A percentile compares a stretch with the other conserved stretches of the same genome.
phyloP scores from a whole-genome alignment of 2,888 invertebrate species.

The Blomia tropicalis region DNA sequence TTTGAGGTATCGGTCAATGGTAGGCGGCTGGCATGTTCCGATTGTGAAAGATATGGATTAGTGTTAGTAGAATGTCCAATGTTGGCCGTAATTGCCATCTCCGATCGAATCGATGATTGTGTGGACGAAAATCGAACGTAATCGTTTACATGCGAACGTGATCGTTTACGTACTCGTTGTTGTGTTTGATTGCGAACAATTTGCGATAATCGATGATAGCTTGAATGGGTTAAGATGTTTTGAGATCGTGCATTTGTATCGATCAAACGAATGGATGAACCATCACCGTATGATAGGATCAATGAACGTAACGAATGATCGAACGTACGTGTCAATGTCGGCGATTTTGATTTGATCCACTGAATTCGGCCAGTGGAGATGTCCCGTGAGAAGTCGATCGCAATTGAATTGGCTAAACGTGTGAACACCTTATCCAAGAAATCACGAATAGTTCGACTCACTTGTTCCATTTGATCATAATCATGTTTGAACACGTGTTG shows the following conservation, averaged over 20 bases:
- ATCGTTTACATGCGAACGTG: background rate
- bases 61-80: background rate
- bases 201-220: background rate
- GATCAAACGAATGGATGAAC: background rate
- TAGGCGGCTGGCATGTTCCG: conserved; percentile 6
- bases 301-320: background rate
- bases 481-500: background rate
- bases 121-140: background rate
- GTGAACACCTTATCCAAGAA: background rate
- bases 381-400: too few relatives aligned
- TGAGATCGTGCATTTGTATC: background rate
- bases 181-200: background rate
- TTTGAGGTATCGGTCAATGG: background rate
- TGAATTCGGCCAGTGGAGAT: background rate
- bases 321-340: background rate
- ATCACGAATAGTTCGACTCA: background rate
- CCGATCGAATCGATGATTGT: background rate
- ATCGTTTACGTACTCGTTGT: background rate
- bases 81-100: background rate
- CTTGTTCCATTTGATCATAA: background rate
- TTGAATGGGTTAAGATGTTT: background rate
- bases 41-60: background rate
- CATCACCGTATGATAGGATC: background rate
- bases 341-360: background rate
- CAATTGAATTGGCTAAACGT: background rate